Evolutionary conservation across 2,888 invertebrate genomes (phyloP), one percentile per base, ranked within the genome.

Genomic region (Agrilus mali): DNA sequence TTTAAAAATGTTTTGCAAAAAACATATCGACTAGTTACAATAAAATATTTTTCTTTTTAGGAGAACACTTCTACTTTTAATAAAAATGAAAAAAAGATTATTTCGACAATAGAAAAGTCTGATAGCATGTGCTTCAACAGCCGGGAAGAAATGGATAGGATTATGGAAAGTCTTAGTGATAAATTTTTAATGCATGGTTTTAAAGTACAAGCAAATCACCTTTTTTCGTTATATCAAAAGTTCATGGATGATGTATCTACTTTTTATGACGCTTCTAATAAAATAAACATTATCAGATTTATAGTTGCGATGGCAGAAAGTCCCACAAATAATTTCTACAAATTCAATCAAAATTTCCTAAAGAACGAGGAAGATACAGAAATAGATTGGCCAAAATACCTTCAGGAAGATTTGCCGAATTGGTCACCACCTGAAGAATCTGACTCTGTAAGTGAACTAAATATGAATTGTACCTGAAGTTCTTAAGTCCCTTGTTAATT

Each of bases 351-450:
- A 20, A 44, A 51, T 22, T 56, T 49, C 38, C 42, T 50, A 10
- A 47, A 49, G 10, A 56, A 63, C 36, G 56, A 58, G 15, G 53
- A 56, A n/a, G 61, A 62, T 6, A 68, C 70, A 45, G 62, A 64
- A 37, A 67, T 71, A 33, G 65, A 73, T 50, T 73, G 73, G 73
- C 64, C 56, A 2, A 58, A 62, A 22, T 71, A 71, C 57, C 59
- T 73, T 31, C 66, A 59, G 36, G 71, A 72, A 45, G 71, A 67
- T 2, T 62, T 70, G 41, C 56, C 58, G 12, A 53, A 61, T 6
- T 67, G 67, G 52, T 63, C 64, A 32, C 51, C 54, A 14, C 50
- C 58, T 44, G 53, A 57, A 36, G 60, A 60, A 37, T 59, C 59
- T 20, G 55, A 53, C 35, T 61, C 60, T 48, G 66, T 65, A 55